phyloP scores from a whole-genome alignment of 2,797 vertebrate species.

The Eurystomus glaucurus region DNA sequence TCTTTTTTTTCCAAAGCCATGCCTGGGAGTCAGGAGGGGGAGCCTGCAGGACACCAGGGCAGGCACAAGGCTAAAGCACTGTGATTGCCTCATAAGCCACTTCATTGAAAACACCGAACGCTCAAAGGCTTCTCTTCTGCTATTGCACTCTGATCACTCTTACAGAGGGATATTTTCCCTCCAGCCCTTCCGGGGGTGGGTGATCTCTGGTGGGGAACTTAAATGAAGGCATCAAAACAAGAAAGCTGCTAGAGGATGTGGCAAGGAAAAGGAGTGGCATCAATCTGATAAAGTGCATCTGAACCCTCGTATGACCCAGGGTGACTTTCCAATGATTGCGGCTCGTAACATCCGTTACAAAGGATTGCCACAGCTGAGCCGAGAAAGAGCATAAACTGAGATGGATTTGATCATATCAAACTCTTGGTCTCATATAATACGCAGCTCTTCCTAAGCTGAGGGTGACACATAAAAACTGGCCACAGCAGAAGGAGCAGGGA shows the following conservation, averaged over 20 bases:
- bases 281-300: neutral
- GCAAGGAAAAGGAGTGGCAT: neutral
- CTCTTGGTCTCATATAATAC: neutral
- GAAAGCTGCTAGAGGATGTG: neutral
- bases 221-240: constrained; percentile 22
- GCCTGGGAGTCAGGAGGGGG: neutral
- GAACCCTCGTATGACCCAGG: neutral
- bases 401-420: constrained; percentile 14
- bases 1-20: neutral
- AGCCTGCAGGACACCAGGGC: neutral
- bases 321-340: neutral
- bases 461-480: neutral
- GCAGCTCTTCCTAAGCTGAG: neutral
- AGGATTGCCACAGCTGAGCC: neutral
- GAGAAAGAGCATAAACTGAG: neutral
- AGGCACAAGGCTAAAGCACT: neutral
- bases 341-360: neutral
- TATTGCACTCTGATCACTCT: neutral
- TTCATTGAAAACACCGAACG: neutral
- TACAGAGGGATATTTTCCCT: neutral
- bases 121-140: constrained; percentile 2
- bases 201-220: neutral
- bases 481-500: neutral
- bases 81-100: neutral
- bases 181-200: neutral